Percentiles rank a stretch among this genome's conserved stretches.
These are phyloP conservation scores for Arothron firmamentum DNA, from an alignment of 2,113 vertebrate genomes.

Conservation along the genomic window DNA sequence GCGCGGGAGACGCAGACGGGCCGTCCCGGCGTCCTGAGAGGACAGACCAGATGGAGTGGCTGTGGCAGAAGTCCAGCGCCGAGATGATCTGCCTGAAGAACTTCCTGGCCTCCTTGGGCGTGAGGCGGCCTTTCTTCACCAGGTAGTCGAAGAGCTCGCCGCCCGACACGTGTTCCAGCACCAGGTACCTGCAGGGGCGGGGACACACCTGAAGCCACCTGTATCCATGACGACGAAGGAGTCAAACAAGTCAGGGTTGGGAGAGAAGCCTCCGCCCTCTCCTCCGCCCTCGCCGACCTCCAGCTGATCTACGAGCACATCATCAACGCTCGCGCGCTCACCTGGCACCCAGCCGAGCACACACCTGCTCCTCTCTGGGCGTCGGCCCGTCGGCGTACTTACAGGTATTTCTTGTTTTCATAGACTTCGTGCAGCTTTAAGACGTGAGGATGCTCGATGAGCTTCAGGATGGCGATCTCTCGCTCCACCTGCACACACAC, in stretches of 20 bases:
- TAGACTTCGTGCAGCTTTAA: constrained; percentile 98
- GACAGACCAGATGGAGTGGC: constrained; percentile 94
- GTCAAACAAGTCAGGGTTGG: background rate
- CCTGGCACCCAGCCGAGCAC: too few relatives aligned
- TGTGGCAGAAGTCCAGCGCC: constrained; percentile 98
- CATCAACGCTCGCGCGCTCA: too few relatives aligned
- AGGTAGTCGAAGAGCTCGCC: constrained; percentile 98
- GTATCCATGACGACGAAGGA: too few relatives aligned
- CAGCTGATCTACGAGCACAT: too few relatives aligned
- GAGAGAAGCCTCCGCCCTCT: too few relatives aligned
- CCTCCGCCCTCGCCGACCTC: too few relatives aligned
- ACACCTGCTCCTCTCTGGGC: too few relatives aligned
- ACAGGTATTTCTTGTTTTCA: constrained; percentile 99
- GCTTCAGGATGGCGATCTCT: constrained; percentile 97
- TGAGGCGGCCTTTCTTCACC: constrained; percentile 95
- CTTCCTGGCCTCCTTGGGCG: constrained; percentile 96
- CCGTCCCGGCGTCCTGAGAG: too few relatives aligned
- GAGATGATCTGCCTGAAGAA: constrained; percentile 99
- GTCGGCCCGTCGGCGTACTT: too few relatives aligned
- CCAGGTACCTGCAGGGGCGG: constrained; percentile 83
- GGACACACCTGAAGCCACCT: background rate
- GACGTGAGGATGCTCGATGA: constrained; percentile 97
- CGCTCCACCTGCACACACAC: constrained; percentile 85
- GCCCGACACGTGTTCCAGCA: constrained; percentile 96
- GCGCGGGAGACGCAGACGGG: too few relatives aligned